These are phyloP conservation scores for Eulimnadia texana DNA, from an alignment of 1,140 invertebrate species.

Conservation along the genomic window DNA sequence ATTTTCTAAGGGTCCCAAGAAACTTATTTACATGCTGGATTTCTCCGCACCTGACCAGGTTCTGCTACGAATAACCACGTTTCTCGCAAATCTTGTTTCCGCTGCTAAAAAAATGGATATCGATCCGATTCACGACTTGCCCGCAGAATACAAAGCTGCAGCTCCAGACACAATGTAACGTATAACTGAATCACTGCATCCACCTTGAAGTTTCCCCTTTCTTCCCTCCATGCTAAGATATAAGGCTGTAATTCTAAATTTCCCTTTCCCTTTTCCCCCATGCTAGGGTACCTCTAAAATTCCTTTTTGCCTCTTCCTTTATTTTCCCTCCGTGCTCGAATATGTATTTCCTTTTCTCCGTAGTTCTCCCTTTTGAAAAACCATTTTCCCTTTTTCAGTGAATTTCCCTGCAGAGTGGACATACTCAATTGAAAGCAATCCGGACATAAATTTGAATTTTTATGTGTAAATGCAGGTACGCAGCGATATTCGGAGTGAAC, in stretches of 20 bases:
- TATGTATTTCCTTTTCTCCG: conserved; percentile 19
- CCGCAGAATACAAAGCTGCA: conserved; percentile 38
- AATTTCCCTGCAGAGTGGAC: too few species aligned
- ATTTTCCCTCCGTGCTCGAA: not conserved
- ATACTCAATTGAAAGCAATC: too few species aligned
- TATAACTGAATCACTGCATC: too few species aligned
- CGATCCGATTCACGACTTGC: conserved; percentile 33
- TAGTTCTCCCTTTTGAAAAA: too few species aligned
- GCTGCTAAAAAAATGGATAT: conserved; percentile 31
- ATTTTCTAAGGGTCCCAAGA: conserved; percentile 38
- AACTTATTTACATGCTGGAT: conserved; percentile 34
- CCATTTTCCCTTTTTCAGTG: too few species aligned
- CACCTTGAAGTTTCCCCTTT: too few species aligned
- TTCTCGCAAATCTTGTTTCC: conserved; percentile 37
- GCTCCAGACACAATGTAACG: conserved; percentile 42
- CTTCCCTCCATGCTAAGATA: too few species aligned
- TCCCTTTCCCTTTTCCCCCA: too few species aligned
- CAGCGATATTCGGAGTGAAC: conserved; percentile 35
- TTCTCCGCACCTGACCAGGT: conserved; percentile 31
- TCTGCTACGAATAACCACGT: conserved; percentile 36
- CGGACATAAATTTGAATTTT: too few species aligned
- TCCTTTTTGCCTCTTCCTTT: conserved; percentile 10
- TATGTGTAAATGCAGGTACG: conserved; percentile 35
- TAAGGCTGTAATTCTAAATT: too few species aligned
- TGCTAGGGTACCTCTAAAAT: conserved; percentile 18